Conservation (phyloP, 2,888 invertebrate genomes). For the Eilema sororculum region DNA sequence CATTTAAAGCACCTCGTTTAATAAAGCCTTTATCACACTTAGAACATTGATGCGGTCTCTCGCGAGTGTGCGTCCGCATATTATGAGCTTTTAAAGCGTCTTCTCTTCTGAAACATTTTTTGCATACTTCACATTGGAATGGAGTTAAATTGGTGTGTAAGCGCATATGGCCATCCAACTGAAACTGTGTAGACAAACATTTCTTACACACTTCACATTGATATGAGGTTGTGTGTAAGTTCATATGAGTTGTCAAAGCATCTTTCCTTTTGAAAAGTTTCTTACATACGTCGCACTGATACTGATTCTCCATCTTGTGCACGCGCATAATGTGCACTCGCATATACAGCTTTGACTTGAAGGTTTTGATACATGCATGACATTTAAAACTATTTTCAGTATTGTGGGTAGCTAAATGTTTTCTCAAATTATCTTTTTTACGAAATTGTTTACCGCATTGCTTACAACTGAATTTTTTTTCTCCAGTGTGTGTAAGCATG, state of each 20-base stretch:
- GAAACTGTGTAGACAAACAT: neutral
- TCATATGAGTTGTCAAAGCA: neutral
- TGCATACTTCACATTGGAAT: neutral
- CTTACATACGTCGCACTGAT: conserved; percentile 2
- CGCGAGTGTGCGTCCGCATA: neutral
- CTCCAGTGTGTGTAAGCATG: neutral
- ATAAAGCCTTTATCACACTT: neutral
- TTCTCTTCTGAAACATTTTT: neutral
- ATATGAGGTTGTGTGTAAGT: neutral
- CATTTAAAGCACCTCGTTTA: neutral
- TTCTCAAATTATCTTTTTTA: neutral
- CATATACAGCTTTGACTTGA: neutral
- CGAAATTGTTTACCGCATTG: neutral
- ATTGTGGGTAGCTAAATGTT: neutral
- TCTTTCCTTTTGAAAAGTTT: neutral
- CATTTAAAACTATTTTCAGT: neutral
- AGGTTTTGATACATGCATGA: neutral
- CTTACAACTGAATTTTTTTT: neutral
- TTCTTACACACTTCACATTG: conserved; percentile 1
- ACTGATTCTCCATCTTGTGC: neutral
- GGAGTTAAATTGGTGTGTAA: neutral
- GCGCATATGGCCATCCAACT: neutral
- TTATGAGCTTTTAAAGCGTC: conserved; percentile 3
- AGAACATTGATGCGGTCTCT: neutral
- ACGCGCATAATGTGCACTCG: neutral